Evolutionary conservation across 2,113 vertebrate genomes (phyloP).

Genomic region (Polypterus senegalus): DNA sequence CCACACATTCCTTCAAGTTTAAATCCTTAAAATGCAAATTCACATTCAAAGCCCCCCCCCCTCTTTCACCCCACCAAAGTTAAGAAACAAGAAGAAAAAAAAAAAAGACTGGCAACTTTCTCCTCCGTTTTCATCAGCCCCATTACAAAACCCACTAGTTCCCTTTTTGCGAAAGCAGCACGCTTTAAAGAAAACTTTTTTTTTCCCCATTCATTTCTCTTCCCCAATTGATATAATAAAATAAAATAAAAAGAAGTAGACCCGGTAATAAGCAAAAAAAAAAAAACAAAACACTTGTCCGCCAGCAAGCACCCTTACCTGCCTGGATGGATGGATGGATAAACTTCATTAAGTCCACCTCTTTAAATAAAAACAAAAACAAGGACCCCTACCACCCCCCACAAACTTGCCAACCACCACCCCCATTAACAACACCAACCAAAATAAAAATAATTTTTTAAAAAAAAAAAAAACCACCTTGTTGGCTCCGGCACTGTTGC

Average conservation of each 20-base stretch:
- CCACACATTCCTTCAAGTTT: not conserved
- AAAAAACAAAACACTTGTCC: too few species aligned
- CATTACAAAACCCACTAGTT: not conserved
- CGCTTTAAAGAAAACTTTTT: constrained; percentile 6
- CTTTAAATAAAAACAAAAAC: too few species aligned
- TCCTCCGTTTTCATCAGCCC: not conserved
- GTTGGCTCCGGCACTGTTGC: constrained; percentile 76
- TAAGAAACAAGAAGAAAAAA: too few species aligned
- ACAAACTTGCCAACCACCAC: too few species aligned
- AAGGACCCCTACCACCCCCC: too few species aligned
- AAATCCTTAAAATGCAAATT: not conserved
- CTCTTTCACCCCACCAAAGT: too few species aligned
- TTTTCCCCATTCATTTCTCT: constrained; percentile 40
- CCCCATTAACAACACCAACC: too few species aligned
- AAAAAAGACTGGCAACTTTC: not conserved
- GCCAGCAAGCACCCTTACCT: too few species aligned
- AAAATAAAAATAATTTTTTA: too few species aligned
- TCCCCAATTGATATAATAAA: constrained; percentile 55
- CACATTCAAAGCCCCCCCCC: constrained; percentile 1
- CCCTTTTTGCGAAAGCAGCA: not conserved
- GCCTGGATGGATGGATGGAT: constrained; percentile 96
- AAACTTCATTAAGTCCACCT: constrained; percentile 97
- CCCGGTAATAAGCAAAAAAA: constrained; percentile 18
- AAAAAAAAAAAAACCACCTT: too few species aligned
- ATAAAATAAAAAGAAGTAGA: constrained; percentile 48